Evolutionary conservation across 1,140 invertebrate genomes (phyloP), one percentile per base, ranked within the genome.

Genomic region (Caerostris darwini): DNA sequence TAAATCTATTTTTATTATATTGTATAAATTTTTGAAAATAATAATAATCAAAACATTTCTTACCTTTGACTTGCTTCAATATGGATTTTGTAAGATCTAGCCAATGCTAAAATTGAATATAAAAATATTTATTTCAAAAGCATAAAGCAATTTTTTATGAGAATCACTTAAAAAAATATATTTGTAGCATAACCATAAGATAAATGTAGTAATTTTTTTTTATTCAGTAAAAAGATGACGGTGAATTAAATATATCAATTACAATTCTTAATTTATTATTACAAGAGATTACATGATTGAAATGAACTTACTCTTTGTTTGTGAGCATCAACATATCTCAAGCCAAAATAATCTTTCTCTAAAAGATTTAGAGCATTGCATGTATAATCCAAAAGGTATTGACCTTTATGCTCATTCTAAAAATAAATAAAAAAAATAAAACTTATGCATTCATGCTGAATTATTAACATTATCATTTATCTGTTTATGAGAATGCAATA

Each of bases 281-380:
- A 61, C n/a, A 5, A 1, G 6, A 3, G 17, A 14, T 64, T 3
- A 64, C 57, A 57, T 64, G 61, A 64, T 3, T 59, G 34, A 17
- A 81, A 91, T 82, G 10, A 81, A 90, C 93, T 94, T 94, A 95
- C 99, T 97, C 99, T 97, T 96, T 99, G 98, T 95, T 99, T 99
- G 95, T 97, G 97, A 58, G 97, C 96, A 96, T 99, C 99, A 59
- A 99, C 98, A 97, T 98, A 99, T 94, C 99, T 97, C 54, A 99
- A 97, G 8, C 99, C 99, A 96, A 99, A 99, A 96, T 99, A 99
- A 96, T 99, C 99, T 95, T 98, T 99, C 96, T 99, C 99, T 94
- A 98, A 97, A 95, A 99, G 97, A 96, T 99, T 98, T 93, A 99
- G 97, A 95, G 99, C 98, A 95, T 98, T 97, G 96, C 99, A 99